phyloP scores from a whole-genome alignment of 2,888 invertebrate species.

The Cephus pulcher region DNA sequence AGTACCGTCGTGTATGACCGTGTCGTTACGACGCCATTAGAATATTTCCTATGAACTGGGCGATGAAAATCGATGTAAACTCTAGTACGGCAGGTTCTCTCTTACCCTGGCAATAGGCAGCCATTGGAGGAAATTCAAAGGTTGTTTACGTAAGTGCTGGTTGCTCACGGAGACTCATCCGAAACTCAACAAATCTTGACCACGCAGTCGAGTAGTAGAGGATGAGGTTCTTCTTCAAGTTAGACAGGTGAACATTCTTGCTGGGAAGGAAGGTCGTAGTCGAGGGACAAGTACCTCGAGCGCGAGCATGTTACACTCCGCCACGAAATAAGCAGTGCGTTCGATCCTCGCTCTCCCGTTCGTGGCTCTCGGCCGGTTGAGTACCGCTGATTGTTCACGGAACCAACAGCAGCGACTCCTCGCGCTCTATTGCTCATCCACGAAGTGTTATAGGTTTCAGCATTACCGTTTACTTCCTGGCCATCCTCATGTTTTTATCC shows the following conservation, averaged over 20 bases:
- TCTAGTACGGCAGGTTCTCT: not conserved
- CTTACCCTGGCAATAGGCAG: not conserved
- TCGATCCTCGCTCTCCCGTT: not conserved
- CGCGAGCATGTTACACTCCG: not conserved
- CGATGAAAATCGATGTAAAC: not conserved
- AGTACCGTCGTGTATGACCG: too few relatives aligned
- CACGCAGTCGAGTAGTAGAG: not conserved
- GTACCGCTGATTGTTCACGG: not conserved
- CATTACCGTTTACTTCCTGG: not conserved
- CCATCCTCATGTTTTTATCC: not conserved
- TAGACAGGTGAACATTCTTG: not conserved
- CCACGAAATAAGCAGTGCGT: not conserved
- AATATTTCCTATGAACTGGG: not conserved
- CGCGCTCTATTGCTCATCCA: not conserved
- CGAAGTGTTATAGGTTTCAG: not conserved
- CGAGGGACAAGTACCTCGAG: not conserved
- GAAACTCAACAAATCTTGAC: not conserved
- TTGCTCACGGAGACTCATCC: not conserved
- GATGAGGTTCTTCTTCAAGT: not conserved
- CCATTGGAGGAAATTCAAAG: not conserved
- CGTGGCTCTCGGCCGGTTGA: not conserved
- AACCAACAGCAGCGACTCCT: not conserved
- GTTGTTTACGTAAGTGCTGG: not conserved
- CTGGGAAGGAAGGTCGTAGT: not conserved
- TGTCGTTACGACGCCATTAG: too few relatives aligned